A percentile compares a stretch with the other conserved stretches of the same genome.
phyloP scores from a whole-genome alignment of 1,140 invertebrate genomes.

The Cyclina sinensis region DNA sequence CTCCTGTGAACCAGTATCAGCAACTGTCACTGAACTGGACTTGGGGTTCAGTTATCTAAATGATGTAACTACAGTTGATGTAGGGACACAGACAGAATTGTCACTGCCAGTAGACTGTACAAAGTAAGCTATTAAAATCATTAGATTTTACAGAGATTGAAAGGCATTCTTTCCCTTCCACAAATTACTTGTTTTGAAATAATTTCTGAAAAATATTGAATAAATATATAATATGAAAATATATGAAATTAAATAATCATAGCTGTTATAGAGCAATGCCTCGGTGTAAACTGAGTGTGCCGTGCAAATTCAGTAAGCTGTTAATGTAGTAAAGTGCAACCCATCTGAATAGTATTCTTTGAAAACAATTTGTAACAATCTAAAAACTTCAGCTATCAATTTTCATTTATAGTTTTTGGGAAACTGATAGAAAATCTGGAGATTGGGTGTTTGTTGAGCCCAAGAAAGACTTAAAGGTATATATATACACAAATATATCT shows the following conservation, averaged over 20 bases:
- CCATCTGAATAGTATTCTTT: neutral
- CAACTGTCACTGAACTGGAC: neutral
- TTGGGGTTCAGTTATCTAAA: neutral
- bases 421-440: neutral
- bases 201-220: no score
- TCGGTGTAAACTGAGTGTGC: no score
- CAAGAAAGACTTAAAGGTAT: slow-evolving; percentile 33
- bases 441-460: slow-evolving; percentile 21
- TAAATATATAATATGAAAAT: neutral
- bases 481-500: no score
- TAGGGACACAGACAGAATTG: neutral
- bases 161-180: neutral
- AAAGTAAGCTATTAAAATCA: no score
- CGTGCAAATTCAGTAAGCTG: neutral
- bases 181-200: slow-evolving; percentile 2
- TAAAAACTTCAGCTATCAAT: no score
- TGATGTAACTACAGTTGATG: neutral
- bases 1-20: neutral
- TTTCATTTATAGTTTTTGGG: no score
- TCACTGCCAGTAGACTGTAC: neutral
- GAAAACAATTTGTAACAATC: no score
- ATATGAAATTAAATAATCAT: neutral
- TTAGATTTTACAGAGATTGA: no score
- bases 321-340: neutral
- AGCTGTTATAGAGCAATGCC: neutral